A percentile compares a stretch with the other conserved stretches of the same genome.
phyloP scores from a whole-genome alignment of 2,113 vertebrate species.

The Carassius carassius region DNA sequence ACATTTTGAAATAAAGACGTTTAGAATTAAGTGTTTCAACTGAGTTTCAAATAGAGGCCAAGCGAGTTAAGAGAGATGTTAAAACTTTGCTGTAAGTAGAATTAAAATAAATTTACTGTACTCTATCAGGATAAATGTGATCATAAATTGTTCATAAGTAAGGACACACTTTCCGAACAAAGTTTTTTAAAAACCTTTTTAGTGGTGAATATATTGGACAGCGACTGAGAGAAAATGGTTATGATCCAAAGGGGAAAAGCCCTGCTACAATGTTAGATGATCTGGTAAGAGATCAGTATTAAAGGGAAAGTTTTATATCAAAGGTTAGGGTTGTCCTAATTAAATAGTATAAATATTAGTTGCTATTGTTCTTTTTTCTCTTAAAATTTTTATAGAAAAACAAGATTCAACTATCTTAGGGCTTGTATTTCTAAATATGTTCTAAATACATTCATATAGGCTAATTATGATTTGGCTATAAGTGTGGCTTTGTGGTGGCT shows the following conservation, averaged over 20 bases:
- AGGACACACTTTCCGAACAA: neutral
- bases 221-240: constrained; percentile 81
- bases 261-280: constrained; percentile 78
- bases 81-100: constrained; percentile 82
- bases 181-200: constrained; percentile 31
- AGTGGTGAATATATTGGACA: constrained; percentile 84
- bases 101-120: neutral
- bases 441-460: constrained; percentile 68
- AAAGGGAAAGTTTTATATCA: neutral
- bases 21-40: neutral
- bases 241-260: constrained; percentile 82
- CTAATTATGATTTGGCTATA: constrained; percentile 83
- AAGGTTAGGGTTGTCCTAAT: neutral
- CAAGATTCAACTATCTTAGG: neutral
- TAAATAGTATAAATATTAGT: neutral
- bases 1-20: constrained; percentile 34
- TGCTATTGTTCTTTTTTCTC: neutral
- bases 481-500: constrained; percentile 81
- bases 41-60: constrained; percentile 75
- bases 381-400: no score
- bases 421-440: neutral
- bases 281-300: constrained; percentile 73
- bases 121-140: neutral
- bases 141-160: neutral
- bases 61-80: constrained; percentile 78